These are phyloP conservation scores for Centropus unirufus DNA, from an alignment of 2,113 vertebrate species.

Conservation along the genomic window DNA sequence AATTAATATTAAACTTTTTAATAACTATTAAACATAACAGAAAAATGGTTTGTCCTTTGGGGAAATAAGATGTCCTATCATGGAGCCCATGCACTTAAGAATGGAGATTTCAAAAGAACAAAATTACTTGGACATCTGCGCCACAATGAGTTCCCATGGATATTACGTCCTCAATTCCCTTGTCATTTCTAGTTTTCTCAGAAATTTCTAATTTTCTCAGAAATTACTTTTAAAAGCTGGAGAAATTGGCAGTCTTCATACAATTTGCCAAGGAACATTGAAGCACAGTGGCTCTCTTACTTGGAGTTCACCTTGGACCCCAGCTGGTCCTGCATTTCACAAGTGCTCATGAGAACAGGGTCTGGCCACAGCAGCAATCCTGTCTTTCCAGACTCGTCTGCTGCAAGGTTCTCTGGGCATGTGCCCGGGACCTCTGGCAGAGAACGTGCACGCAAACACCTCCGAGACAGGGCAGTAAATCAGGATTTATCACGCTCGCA, in stretches of 20 bases:
- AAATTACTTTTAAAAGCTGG: background rate
- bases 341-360: rapidly evolving
- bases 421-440: background rate
- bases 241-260: background rate
- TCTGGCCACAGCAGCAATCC: background rate
- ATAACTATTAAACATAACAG: background rate
- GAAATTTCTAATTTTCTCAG: background rate
- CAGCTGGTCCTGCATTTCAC: background rate
- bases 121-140: background rate
- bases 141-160: background rate
- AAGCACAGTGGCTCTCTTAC: background rate
- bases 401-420: rapidly evolving
- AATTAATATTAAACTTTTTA: background rate
- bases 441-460: rapidly evolving
- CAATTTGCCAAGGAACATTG: background rate
- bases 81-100: background rate
- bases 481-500: rapidly evolving
- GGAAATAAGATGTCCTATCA: background rate
- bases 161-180: background rate
- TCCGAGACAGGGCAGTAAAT: background rate
- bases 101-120: background rate
- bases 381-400: background rate
- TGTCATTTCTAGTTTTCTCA: background rate
- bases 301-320: background rate
- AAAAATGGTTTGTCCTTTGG: background rate